Evolutionary conservation across 2,888 invertebrate genomes (phyloP).

Genomic region (Zhuqinia jingwanae): DNA sequence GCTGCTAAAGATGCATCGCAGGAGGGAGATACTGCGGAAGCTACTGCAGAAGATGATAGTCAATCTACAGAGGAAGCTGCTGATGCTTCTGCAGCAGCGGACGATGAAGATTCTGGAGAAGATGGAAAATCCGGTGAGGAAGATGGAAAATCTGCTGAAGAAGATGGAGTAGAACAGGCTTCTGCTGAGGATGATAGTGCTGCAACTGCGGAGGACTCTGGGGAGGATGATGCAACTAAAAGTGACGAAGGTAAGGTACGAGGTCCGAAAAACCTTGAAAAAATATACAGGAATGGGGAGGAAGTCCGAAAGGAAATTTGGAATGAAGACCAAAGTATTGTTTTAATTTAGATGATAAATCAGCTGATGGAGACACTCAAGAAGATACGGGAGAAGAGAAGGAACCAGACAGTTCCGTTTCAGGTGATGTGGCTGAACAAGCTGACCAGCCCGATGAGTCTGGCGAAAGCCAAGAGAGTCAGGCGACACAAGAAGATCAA

Average conservation of each 20-base stretch:
- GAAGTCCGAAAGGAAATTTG: no score
- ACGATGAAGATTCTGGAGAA: constrained; percentile 74
- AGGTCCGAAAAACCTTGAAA: constrained; percentile 63
- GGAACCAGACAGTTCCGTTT: constrained; percentile 76
- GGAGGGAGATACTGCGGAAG: constrained; percentile 79
- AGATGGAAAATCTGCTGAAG: constrained; percentile 32
- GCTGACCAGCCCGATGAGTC: constrained; percentile 77
- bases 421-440: constrained; percentile 77
- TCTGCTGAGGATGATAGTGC: constrained; percentile 65
- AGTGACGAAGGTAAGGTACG: constrained; percentile 79
- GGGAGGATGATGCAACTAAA: constrained; percentile 70
- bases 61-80: constrained; percentile 80
- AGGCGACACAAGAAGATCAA: constrained; percentile 79
- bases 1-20: constrained; percentile 65
- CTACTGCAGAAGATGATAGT: constrained; percentile 75
- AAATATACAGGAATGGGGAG: neutral
- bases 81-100: constrained; percentile 77
- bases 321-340: neutral
- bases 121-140: constrained; percentile 63
- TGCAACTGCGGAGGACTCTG: constrained; percentile 76
- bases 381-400: constrained; percentile 78
- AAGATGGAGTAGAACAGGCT: constrained; percentile 42
- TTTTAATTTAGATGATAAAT: constrained; percentile 73
- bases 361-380: constrained; percentile 79
- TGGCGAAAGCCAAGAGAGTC: constrained; percentile 78